Conservation (phyloP, 2,113 vertebrate species). For the Cairina moschata region DNA sequence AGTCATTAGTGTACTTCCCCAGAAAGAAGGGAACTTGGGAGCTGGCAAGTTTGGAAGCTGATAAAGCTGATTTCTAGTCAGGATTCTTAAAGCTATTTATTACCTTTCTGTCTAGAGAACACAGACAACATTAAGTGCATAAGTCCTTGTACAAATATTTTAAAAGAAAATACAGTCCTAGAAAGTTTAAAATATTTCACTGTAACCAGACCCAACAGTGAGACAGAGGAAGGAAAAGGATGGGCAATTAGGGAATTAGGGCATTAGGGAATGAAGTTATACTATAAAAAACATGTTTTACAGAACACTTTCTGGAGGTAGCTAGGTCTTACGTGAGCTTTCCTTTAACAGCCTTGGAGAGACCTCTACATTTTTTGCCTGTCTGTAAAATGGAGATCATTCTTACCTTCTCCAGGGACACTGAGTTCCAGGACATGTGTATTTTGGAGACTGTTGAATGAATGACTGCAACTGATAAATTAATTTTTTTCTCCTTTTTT, state of each 20-base stretch:
- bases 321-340: background rate
- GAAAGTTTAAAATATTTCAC: background rate
- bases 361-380: background rate
- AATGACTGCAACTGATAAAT: background rate
- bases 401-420: background rate
- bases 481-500: background rate
- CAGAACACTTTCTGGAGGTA: background rate
- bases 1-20: conserved; percentile 14
- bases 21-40: background rate
- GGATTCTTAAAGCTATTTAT: background rate
- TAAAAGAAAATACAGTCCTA: background rate
- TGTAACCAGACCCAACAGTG: background rate
- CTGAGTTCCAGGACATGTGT: background rate
- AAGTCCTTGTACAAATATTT: background rate
- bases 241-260: background rate
- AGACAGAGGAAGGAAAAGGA: background rate
- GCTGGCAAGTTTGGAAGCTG: background rate
- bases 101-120: background rate
- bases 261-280: background rate
- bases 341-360: background rate
- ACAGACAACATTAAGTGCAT: background rate
- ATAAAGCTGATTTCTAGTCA: conserved; percentile 35
- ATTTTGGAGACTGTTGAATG: background rate
- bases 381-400: background rate
- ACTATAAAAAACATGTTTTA: background rate